Evolutionary conservation across 1,140 invertebrate genomes (phyloP).

Genomic region (Apis dorsata): DNA sequence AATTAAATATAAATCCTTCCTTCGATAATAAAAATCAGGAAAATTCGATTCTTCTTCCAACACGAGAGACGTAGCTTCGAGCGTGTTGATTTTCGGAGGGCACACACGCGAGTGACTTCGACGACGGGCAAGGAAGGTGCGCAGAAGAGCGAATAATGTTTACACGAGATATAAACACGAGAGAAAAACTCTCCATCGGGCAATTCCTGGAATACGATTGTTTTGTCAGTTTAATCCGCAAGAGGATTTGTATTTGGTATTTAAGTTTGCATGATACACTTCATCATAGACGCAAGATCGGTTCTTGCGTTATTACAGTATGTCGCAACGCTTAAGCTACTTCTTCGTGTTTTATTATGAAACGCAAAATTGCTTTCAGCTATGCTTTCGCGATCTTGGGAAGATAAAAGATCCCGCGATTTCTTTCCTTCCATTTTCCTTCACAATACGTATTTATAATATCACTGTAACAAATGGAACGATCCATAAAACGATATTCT

Average conservation of each 20-base stretch:
- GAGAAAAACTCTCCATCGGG: not conserved
- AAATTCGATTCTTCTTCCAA: too few species aligned
- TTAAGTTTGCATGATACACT: conserved; percentile 5
- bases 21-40: too few species aligned
- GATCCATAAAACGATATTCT: not conserved
- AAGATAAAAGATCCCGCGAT: not conserved
- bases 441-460: not conserved
- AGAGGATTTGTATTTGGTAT: not conserved
- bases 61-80: not conserved
- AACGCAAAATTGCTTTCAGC: not conserved
- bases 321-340: not conserved
- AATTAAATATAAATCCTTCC: too few species aligned
- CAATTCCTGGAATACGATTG: not conserved
- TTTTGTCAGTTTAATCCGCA: not conserved
- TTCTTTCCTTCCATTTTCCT: not conserved
- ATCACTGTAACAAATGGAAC: not conserved
- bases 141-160: too few species aligned
- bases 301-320: not conserved
- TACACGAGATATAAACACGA: too few species aligned
- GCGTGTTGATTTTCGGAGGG: not conserved
- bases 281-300: not conserved
- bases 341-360: not conserved
- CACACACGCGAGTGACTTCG: conserved; percentile 7
- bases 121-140: conserved; percentile 10
- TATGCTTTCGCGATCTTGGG: not conserved